A percentile compares a stretch with the other conserved stretches of the same genome.
Evolutionary conservation across 2,113 vertebrate genomes (phyloP).

Genomic region (Pseudorectes ferrugineus): DNA sequence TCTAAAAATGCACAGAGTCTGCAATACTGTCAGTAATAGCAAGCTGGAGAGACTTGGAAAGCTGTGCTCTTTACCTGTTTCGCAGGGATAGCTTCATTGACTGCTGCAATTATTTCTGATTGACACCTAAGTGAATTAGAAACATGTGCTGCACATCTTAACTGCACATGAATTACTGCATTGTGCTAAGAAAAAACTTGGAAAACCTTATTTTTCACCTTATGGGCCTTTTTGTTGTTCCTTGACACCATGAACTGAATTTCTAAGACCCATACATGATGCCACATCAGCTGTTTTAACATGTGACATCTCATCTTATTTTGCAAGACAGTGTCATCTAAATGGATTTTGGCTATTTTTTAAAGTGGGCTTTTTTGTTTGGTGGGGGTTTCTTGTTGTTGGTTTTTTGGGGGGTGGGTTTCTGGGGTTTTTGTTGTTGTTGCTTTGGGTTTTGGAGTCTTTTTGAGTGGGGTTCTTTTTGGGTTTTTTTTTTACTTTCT

Average conservation of each 20-base stretch:
- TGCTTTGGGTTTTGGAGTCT: too few relatives aligned
- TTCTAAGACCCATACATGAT: accelerated
- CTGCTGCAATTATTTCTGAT: conserved; percentile 21
- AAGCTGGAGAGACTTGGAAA: neutral
- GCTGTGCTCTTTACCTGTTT: neutral
- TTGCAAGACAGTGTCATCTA: neutral
- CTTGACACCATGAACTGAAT: neutral
- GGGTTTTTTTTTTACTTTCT: too few relatives aligned
- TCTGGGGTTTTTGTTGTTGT: accelerated
- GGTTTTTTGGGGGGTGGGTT: neutral
- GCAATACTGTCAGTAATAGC: neutral
- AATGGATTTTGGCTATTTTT: neutral
- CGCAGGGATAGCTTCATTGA: neutral
- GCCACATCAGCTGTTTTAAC: neutral
- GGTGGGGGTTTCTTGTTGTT: neutral
- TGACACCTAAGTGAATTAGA: conserved; percentile 8
- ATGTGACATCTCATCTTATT: neutral
- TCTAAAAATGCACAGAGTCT: neutral
- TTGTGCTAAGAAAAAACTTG: neutral
- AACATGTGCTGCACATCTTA: neutral
- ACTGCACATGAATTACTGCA: neutral
- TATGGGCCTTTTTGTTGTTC: neutral
- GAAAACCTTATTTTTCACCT: neutral
- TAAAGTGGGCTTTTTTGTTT: accelerated
- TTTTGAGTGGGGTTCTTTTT: too few relatives aligned